These are phyloP conservation scores for Lumbricus terrestris DNA, from an alignment of 2,888 invertebrate genomes.

Conservation along the genomic window DNA sequence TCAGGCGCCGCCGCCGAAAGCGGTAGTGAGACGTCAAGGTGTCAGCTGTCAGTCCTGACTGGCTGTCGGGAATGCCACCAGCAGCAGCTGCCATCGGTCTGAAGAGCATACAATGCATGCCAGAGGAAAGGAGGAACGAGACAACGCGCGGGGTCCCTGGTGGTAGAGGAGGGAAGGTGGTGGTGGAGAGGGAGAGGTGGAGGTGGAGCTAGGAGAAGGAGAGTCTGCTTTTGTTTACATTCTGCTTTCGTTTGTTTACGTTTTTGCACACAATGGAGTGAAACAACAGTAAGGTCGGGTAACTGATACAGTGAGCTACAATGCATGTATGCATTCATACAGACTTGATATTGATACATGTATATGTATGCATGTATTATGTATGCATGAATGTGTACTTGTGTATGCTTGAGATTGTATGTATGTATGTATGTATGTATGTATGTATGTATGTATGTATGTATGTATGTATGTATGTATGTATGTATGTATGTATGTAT, in stretches of 20 bases:
- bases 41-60: not conserved
- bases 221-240: not conserved
- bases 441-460: not conserved
- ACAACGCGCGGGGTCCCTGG: not conserved
- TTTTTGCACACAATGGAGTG: not conserved
- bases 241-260: not conserved
- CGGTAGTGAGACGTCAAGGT: not conserved
- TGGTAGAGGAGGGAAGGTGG: not conserved
- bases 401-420: not conserved
- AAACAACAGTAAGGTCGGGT: not conserved
- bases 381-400: not conserved
- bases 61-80: not conserved
- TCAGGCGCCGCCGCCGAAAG: not conserved
- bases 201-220: not conserved
- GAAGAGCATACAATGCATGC: not conserved
- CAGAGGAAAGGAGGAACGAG: not conserved
- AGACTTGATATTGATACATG: not conserved
- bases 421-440: not conserved
- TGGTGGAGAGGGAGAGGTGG: no score
- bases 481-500: not conserved
- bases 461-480: not conserved
- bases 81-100: not conserved
- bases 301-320: not conserved
- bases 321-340: not conserved
- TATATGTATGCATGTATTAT: not conserved